These are phyloP conservation scores for Tangara arthus DNA, from an alignment of 2,797 vertebrate genomes.

Conservation along the genomic window DNA sequence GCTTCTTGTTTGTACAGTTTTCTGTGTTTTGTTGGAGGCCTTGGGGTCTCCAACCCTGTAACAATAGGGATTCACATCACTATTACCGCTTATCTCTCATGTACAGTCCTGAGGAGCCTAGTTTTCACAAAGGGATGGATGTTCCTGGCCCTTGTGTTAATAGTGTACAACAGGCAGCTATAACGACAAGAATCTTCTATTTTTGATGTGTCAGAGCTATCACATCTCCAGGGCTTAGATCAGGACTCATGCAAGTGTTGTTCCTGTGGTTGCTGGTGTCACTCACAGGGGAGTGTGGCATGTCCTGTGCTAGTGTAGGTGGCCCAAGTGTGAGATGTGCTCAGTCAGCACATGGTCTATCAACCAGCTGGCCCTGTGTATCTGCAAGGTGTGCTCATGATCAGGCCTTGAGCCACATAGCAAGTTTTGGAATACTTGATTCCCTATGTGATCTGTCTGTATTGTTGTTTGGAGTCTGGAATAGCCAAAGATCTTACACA, in stretches of 20 bases:
- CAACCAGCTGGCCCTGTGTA: not conserved
- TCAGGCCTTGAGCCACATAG: accelerated
- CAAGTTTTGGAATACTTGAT: not conserved
- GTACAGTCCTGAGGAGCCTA: not conserved
- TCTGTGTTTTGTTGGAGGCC: not conserved
- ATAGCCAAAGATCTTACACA: not conserved
- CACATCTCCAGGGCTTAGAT: not conserved
- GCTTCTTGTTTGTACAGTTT: slow-evolving; percentile 16
- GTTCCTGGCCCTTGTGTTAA: not conserved
- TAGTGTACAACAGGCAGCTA: not conserved
- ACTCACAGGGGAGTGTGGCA: not conserved
- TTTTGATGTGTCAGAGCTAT: not conserved
- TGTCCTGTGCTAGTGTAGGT: not conserved
- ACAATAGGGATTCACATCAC: not conserved
- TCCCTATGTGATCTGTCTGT: not conserved
- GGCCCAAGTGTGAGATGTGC: not conserved
- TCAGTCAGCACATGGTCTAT: not conserved
- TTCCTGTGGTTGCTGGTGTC: not conserved
- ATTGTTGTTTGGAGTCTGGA: not conserved
- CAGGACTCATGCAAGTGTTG: not conserved
- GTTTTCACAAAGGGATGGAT: not conserved
- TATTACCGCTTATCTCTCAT: not conserved
- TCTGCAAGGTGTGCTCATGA: not conserved
- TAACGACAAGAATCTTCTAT: not conserved
- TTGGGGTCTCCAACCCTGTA: not conserved